These are phyloP conservation scores for Autographa gamma DNA, from an alignment of 2,888 invertebrate genomes.

Conservation along the genomic window DNA sequence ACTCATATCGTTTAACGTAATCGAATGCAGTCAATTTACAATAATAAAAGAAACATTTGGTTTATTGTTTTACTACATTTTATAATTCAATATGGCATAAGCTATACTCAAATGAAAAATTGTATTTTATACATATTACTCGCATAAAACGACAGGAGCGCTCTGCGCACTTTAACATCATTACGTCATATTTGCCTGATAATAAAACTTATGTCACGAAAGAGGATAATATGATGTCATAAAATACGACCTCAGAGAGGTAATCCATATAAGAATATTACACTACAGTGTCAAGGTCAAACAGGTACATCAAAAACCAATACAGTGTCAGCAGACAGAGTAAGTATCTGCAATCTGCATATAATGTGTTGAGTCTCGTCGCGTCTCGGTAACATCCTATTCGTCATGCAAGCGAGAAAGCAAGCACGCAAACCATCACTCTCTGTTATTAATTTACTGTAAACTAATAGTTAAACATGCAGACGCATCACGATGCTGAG, in stretches of 20 bases:
- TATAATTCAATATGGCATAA: no score
- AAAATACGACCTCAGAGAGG: constrained; percentile 45
- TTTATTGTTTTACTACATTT: background rate
- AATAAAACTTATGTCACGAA: constrained; percentile 58
- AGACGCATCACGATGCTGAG: constrained; percentile 59
- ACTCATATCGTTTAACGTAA: background rate
- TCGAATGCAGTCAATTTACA: background rate
- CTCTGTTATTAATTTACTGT: constrained; percentile 68
- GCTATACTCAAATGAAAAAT: no score
- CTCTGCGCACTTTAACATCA: constrained; percentile 35
- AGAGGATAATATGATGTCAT: constrained; percentile 53
- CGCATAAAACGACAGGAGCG: constrained; percentile 26
- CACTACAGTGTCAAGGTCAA: constrained; percentile 45
- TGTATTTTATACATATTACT: background rate
- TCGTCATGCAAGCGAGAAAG: constrained; percentile 68
- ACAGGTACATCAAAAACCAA: constrained; percentile 21
- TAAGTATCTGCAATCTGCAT: constrained; percentile 2
- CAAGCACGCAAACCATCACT: constrained; percentile 69
- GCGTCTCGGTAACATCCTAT: constrained; percentile 56
- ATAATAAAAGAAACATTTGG: background rate
- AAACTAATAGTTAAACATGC: constrained; percentile 65
- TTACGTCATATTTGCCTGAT: constrained; percentile 46
- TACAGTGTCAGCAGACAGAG: constrained; percentile 7
- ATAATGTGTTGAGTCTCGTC: constrained; percentile 13
- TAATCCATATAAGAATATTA: constrained; percentile 42